Percentiles rank a stretch among this genome's conserved stretches.
Conservation (phyloP, 92 coral and sea anemone species). For the Siderastrea siderea region DNA sequence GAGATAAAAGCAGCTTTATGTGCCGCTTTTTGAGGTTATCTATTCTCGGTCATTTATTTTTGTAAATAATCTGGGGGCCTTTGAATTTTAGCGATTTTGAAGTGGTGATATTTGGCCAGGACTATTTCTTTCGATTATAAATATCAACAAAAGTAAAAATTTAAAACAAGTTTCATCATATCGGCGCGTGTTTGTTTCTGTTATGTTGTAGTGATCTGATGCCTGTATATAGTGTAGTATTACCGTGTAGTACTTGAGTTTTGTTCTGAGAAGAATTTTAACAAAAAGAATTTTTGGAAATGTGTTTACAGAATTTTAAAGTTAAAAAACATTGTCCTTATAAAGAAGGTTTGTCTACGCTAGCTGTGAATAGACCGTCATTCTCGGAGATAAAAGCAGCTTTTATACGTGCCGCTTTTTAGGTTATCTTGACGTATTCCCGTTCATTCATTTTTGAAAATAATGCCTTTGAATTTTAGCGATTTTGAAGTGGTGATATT, state of each 20-base stretch:
- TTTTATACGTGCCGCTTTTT: neutral
- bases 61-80: neutral
- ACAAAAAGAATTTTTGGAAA: neutral
- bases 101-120: neutral
- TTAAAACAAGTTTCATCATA: too few species aligned
- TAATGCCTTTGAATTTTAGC: neutral
- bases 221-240: neutral
- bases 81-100: neutral
- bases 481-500: neutral
- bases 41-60: neutral
- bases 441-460: neutral
- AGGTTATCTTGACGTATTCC: neutral
- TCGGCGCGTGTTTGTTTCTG: too few species aligned
- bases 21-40: neutral
- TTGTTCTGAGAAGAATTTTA: neutral
- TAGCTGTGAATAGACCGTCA: constrained; percentile 15
- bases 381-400: constrained; percentile 10
- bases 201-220: too few species aligned
- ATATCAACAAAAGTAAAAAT: too few species aligned
- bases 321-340: neutral
- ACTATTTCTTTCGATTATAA: too few species aligned
- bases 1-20: constrained; percentile 9
- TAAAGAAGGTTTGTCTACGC: constrained; percentile 9
- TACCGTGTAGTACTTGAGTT: neutral
- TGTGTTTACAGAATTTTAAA: neutral